Base-by-base conservation (phyloP, 64 coral and sea anemone genomes). In the Hydrozoanthus tunicans region DNA sequence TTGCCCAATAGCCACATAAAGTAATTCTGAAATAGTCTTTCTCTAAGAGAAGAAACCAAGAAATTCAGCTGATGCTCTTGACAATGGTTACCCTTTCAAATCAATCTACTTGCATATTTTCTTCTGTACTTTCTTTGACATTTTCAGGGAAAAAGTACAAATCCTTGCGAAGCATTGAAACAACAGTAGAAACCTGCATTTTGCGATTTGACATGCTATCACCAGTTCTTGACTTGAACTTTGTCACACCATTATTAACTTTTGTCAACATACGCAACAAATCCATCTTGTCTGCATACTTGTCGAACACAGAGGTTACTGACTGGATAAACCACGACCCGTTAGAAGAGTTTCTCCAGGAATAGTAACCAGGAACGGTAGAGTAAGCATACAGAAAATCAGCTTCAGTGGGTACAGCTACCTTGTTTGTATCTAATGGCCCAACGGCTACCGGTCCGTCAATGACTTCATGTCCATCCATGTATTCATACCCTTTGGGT, bases 261-360 rank as follows among this genome's bases (percentile, higher is more conserved):
- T 91, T 82, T 1, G 96, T 98, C 81, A 98, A 70, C 96, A 98
- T 98, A 12, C 73, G 77, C 12, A 98, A 53, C 5, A 94, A 15
- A 74, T 98, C 96, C 91, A 94, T 98, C 3, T 85, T 54, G 15
- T 59, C 20, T 7, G 93, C 93, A 89, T 98, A 60, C n/a, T 79
- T 72, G 3, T 58, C 11, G 4, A 98, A 94, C 9, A 98, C 91
- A 24, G 92, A 75, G 6, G 54, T 56, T 14, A 98, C 56, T 12
- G 96, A 83, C 54, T 98, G 93, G 24, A 94, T 90, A 13, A 98
- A 98, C 96, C 96, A 98, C 1, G 96, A 98, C 6, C 96, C 96
- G 58, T 92, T 77, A 2, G 73, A 63, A n/a, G 70, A 80, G 84
- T 98, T 98, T 43, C 96, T 78, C 96, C 96, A 98, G 0, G 96